Percentiles rank a stretch among this genome's conserved stretches.
Conservation (phyloP, 2,797 vertebrate species). For the Hyperoplus lanceolatus region DNA sequence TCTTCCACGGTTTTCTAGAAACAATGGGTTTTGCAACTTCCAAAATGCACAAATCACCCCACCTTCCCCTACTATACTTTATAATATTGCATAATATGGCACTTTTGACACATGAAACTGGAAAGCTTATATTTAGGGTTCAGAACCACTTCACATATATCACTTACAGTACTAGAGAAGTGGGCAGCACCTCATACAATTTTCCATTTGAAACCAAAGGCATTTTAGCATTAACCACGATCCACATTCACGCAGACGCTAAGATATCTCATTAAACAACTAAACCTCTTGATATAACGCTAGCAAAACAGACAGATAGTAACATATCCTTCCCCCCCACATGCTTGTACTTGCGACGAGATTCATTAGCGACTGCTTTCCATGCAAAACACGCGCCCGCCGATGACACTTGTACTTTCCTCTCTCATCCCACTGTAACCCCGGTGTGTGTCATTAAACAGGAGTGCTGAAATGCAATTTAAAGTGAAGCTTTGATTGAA, state of each 20-base stretch:
- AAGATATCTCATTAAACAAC: constrained; percentile 19
- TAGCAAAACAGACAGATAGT: neutral
- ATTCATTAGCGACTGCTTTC: constrained; percentile 41
- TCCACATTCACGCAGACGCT: constrained; percentile 16
- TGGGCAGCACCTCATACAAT: constrained; percentile 14
- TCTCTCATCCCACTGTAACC: constrained; percentile 27
- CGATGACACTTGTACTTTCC: constrained; percentile 36
- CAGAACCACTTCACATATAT: constrained; percentile 37
- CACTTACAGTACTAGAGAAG: neutral
- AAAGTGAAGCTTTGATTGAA: constrained; percentile 57
- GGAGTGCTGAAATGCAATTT: constrained; percentile 48
- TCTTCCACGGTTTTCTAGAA: too few species aligned
- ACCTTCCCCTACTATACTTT: too few species aligned
- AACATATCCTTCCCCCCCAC: constrained; percentile 1
- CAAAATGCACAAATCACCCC: too few species aligned
- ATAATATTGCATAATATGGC: neutral
- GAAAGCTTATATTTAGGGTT: constrained; percentile 2
- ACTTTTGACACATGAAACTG: constrained; percentile 16
- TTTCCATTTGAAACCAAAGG: constrained; percentile 14
- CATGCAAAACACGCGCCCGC: constrained; percentile 24
- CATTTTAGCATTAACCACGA: constrained; percentile 15
- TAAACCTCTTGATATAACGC: neutral
- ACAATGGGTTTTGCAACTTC: too few species aligned
- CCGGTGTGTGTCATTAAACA: constrained; percentile 49
- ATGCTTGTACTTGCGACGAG: neutral